Evolutionary conservation across 2,113 vertebrate species (phyloP).

Genomic region (Psilopogon haemacephalus): DNA sequence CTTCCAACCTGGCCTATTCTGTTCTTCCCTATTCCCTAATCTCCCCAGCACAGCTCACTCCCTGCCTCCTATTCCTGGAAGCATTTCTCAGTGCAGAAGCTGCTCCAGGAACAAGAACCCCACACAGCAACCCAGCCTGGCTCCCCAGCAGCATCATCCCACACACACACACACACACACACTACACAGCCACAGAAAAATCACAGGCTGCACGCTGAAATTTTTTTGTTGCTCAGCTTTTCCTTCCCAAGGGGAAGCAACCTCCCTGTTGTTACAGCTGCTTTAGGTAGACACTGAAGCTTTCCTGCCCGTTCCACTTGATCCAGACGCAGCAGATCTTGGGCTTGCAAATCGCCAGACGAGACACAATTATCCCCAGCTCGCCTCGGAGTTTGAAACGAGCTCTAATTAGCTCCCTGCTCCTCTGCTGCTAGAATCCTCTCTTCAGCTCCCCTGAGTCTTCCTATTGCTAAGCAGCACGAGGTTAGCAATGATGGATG

Average conservation of each 20-base stretch:
- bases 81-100: not conserved
- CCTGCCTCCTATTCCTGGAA: not conserved
- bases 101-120: not conserved
- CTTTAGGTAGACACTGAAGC: constrained; percentile 66
- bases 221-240: not conserved
- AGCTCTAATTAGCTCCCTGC: constrained; percentile 61
- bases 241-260: constrained; percentile 63
- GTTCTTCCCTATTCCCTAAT: no score
- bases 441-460: constrained; percentile 59
- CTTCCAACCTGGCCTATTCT: no score
- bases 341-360: constrained; percentile 59
- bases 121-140: not conserved
- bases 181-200: no score
- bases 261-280: constrained; percentile 47
- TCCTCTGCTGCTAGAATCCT: constrained; percentile 66
- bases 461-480: constrained; percentile 61
- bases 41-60: not conserved
- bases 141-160: not conserved
- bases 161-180: no score
- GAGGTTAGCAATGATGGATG: constrained; percentile 70
- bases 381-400: constrained; percentile 61
- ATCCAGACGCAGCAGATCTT: constrained; percentile 66
- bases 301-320: constrained; percentile 64
- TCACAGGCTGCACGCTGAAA: not conserved
- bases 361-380: constrained; percentile 53